Evolutionary conservation across 2,888 invertebrate species (phyloP).

Genomic region (Lamproptera curius): DNA sequence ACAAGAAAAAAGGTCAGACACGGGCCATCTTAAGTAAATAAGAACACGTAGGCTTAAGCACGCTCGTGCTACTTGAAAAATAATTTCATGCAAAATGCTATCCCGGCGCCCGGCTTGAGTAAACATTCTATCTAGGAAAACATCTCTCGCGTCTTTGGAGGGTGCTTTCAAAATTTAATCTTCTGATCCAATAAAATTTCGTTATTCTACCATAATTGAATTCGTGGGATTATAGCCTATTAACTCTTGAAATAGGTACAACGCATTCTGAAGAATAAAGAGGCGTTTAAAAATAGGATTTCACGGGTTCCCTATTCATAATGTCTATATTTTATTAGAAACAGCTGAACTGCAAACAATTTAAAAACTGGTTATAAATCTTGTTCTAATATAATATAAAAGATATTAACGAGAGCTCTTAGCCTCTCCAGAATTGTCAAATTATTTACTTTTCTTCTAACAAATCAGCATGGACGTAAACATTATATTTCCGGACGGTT

Average conservation of each 20-base stretch:
- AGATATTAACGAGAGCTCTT: too few relatives aligned
- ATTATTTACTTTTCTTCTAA: too few relatives aligned
- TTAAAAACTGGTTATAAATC: too few relatives aligned
- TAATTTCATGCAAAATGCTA: conserved; percentile 17
- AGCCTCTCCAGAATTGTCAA: too few relatives aligned
- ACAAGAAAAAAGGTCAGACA: neutral
- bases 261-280: too few relatives aligned
- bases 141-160: neutral
- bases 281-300: too few relatives aligned
- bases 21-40: conserved; percentile 6
- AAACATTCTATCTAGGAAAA: conserved; percentile 14
- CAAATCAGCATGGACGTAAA: too few relatives aligned
- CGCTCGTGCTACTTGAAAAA: conserved; percentile 4
- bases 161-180: conserved; percentile 2
- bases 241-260: neutral
- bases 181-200: neutral
- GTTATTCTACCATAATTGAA: neutral
- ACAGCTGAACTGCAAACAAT: too few relatives aligned
- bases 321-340: too few relatives aligned
- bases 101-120: neutral
- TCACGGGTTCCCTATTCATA: too few relatives aligned
- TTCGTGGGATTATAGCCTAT: neutral
- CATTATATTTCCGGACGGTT: too few relatives aligned
- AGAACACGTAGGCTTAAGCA: conserved; percentile 7
- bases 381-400: too few relatives aligned